Evolutionary conservation across 2,888 invertebrate species (phyloP).

Genomic region (Galerucella pusilla): DNA sequence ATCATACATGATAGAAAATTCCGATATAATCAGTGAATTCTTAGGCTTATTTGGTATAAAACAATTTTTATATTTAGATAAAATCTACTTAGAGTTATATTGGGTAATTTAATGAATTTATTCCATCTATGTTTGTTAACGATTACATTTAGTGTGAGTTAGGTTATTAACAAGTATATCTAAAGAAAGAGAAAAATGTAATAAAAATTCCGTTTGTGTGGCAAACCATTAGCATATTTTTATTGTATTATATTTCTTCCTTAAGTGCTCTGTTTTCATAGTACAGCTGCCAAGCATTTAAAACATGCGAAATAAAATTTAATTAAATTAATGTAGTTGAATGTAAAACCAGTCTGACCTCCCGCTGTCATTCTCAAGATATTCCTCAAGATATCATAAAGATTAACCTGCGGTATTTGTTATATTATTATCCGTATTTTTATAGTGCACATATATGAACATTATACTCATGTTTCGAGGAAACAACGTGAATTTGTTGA

Average conservation of each 20-base stretch:
- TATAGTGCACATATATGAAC: slow-evolving; percentile 4
- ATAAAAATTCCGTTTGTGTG: slow-evolving; percentile 33
- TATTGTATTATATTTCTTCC: slow-evolving; percentile 37
- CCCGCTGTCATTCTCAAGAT: slow-evolving; percentile 56
- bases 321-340: slow-evolving; percentile 63
- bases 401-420: slow-evolving; percentile 58
- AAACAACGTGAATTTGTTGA: too few relatives aligned
- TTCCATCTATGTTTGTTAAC: not conserved
- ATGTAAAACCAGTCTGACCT: slow-evolving; percentile 56
- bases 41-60: too few relatives aligned
- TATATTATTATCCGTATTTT: slow-evolving; percentile 51
- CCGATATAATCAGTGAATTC: too few relatives aligned
- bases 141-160: slow-evolving; percentile 2
- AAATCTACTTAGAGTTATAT: too few relatives aligned
- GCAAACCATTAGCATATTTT: slow-evolving; percentile 19
- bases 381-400: slow-evolving; percentile 54
- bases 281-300: slow-evolving; percentile 58
- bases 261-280: slow-evolving; percentile 58
- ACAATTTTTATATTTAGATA: too few relatives aligned
- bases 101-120: not conserved
- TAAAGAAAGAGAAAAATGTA: not conserved
- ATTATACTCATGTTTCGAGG: not conserved
- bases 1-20: too few relatives aligned
- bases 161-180: slow-evolving; percentile 8
- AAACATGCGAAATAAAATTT: slow-evolving; percentile 64